These are phyloP conservation scores for Cremastobaeus sp. DNA, from an alignment of 2,888 invertebrate genomes.

Conservation along the genomic window DNA sequence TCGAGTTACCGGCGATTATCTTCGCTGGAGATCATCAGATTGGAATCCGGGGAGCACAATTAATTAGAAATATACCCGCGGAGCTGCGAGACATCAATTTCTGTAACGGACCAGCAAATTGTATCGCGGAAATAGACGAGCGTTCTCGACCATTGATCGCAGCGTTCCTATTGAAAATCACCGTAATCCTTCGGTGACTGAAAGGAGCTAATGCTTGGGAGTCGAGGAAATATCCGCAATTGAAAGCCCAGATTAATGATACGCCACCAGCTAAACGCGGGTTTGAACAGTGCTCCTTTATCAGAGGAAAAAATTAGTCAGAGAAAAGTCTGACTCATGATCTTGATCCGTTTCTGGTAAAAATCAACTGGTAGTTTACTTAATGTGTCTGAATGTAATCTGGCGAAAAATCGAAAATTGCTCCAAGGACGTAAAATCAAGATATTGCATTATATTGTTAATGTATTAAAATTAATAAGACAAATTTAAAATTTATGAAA, in stretches of 20 bases:
- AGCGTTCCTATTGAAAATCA: constrained; percentile 35
- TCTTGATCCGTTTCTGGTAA: too few relatives aligned
- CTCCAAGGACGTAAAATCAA: too few relatives aligned
- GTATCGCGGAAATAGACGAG: constrained; percentile 15
- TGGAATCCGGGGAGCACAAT: constrained; percentile 11
- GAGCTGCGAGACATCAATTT: neutral
- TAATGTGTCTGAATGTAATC: too few relatives aligned
- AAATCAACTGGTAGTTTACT: too few relatives aligned
- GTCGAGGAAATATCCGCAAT: constrained; percentile 43
- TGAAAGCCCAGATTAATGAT: constrained; percentile 34
- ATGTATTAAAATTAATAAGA: too few relatives aligned
- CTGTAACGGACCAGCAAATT: constrained; percentile 12
- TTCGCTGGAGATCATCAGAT: too few relatives aligned
- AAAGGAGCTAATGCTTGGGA: constrained; percentile 31
- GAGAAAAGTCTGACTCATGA: too few relatives aligned
- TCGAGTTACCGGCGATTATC: too few relatives aligned
- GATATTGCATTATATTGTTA: too few relatives aligned
- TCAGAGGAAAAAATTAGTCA: too few relatives aligned
- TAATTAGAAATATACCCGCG: constrained; percentile 16
- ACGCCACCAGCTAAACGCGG: constrained; percentile 34
- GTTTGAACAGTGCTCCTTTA: constrained; percentile 1
- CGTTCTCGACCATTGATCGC: constrained; percentile 24
- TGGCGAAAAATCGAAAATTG: too few relatives aligned
- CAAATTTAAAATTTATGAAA: too few relatives aligned
- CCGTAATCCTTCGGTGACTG: constrained; percentile 29